Percentiles rank a stretch among this genome's conserved stretches.
phyloP scores from a whole-genome alignment of 1,140 invertebrate genomes.

The Drosophila grimshawi region DNA sequence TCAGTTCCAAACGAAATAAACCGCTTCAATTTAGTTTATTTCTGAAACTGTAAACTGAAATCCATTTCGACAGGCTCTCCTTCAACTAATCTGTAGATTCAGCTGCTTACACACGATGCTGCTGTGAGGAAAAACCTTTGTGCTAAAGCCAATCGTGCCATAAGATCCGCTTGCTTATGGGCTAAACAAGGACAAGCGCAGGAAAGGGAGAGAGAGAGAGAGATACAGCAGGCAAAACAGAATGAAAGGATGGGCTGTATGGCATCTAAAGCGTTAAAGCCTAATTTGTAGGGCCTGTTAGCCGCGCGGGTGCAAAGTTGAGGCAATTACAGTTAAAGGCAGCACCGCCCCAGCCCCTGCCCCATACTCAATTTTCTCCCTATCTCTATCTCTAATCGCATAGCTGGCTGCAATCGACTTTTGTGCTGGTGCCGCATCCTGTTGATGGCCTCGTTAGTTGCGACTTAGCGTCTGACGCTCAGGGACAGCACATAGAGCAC shows the following conservation, averaged over 20 bases:
- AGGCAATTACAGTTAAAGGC: conserved; percentile 78
- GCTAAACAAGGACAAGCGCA: conserved; percentile 4
- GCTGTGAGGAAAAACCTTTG: not conserved
- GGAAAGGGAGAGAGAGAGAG: not conserved
- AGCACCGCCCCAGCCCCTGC: conserved; percentile 31
- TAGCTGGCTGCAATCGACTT: conserved; percentile 74
- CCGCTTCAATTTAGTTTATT: not conserved
- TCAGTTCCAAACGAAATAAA: not conserved
- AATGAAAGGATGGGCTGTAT: conserved; percentile 2
- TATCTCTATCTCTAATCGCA: conserved; percentile 65
- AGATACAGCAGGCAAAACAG: not conserved
- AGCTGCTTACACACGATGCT: conserved; percentile 15
- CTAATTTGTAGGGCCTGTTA: conserved; percentile 64
- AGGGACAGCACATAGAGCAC: conserved; percentile 38
- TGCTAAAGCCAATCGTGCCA: conserved; percentile 17
- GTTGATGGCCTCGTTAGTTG: conserved; percentile 80
- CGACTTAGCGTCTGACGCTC: conserved; percentile 63
- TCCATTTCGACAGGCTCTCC: conserved; percentile 2
- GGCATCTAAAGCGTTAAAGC: conserved; percentile 53
- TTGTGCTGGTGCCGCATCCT: conserved; percentile 75
- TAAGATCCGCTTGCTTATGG: conserved; percentile 19
- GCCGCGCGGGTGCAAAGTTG: not conserved
- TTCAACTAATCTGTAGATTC: conserved; percentile 28
- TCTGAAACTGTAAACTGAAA: conserved; percentile 1
- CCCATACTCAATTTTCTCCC: not conserved